Conservation (phyloP, 2,888 invertebrate species). For the Lithophane socia region DNA sequence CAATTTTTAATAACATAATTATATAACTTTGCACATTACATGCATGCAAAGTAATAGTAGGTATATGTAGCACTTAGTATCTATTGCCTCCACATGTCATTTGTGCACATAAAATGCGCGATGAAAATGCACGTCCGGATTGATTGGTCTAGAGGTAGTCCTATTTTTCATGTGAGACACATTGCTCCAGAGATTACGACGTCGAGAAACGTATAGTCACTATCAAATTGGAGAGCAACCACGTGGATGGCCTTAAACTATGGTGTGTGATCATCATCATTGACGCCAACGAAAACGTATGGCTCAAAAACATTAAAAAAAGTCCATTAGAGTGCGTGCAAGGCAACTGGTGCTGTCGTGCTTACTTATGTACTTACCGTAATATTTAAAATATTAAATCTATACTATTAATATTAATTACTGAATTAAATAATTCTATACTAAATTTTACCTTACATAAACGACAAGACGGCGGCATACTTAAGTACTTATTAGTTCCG, state of each 20-base stretch:
- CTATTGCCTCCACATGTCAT: neutral
- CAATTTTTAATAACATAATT: slow-evolving; percentile 51
- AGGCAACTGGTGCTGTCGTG: no score
- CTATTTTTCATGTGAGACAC: neutral
- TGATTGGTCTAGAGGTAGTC: neutral
- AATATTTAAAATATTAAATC: no score
- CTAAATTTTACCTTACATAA: no score
- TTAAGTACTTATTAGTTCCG: no score
- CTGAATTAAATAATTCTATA: no score
- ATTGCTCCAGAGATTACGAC: neutral
- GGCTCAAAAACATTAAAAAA: neutral
- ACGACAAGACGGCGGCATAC: no score
- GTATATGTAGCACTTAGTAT: neutral
- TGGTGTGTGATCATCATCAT: slow-evolving; percentile 1
- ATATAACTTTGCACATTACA: slow-evolving; percentile 12
- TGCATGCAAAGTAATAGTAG: neutral
- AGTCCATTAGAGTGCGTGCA: neutral
- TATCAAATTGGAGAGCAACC: slow-evolving; percentile 27
- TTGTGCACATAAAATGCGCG: neutral
- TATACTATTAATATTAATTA: no score
- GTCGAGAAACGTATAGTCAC: neutral
- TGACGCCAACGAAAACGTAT: neutral
- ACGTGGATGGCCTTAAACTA: neutral
- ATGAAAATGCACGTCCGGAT: neutral
- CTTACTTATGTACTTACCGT: no score